Evolutionary conservation across 2,888 invertebrate genomes (phyloP), one percentile per base, ranked within the genome.

Genomic region (Alcis repandata): DNA sequence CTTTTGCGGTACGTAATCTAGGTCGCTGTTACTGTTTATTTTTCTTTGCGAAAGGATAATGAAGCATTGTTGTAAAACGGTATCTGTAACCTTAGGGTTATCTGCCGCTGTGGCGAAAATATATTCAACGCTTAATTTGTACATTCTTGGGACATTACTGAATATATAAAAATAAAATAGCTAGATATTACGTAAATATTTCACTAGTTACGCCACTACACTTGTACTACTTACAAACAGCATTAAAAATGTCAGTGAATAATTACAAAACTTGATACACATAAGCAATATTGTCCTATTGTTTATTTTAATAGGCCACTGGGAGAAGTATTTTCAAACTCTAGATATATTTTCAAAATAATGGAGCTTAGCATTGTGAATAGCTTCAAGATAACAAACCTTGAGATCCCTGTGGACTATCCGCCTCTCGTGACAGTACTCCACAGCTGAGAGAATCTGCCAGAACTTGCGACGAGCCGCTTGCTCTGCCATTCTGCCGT

Each of bases 321-420:
- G 27, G 27, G 27, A n/a, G n/a, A n/a, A n/a, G n/a, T n/a, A n/a
- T n/a, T n/a, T n/a, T n/a, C n/a, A n/a, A n/a, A n/a, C n/a, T 41
- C 9, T 19, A 1, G 6, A 41, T 10, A 15, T 20, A 2, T 19
- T 10, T 11, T 43, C 10, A 10, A 40, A 6, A n/a, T 7, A 40
- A 27, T 2, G 27, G 27, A 27, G 1, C 1, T 38, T 40, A 15
- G 7, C 15, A 17, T 17, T 41, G 6, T 7, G 8, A 41, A 17
- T 20, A 10, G 19, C 19, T 20, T 43, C 4, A 10, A 15, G 19
- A 17, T 19, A 11, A 71, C 81, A 82, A 86, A 96, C 96, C 95
- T 99, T 99, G 84, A 99, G 96, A 94, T 99, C 99, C 86, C 99
- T 95, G 93, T 99, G 99, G 59, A 99, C 99, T 82, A 99, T 97